Conservation (phyloP, 2,797 vertebrate genomes). For the Champsocephalus gunnari region DNA sequence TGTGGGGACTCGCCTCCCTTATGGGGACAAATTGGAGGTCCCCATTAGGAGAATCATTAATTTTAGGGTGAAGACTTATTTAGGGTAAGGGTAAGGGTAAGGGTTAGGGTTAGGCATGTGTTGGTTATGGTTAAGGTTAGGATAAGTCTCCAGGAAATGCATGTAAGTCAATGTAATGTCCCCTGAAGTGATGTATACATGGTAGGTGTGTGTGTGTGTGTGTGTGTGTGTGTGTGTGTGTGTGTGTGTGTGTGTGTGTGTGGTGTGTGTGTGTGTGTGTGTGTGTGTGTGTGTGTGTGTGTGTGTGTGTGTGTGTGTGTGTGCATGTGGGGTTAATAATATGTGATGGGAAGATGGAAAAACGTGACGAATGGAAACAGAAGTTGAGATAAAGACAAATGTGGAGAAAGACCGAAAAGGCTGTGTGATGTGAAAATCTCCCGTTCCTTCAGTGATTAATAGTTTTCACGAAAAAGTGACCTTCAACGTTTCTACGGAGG, state of each 20-base stretch:
- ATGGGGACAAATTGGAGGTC: too few relatives aligned
- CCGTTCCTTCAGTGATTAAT: not conserved
- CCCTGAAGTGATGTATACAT: too few relatives aligned
- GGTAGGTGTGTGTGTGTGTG: not conserved
- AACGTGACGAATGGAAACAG: not conserved
- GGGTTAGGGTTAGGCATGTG: too few relatives aligned
- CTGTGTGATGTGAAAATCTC: not conserved
- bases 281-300: slow-evolving; percentile 12
- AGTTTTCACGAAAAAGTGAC: too few relatives aligned
- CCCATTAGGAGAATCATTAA: too few relatives aligned
- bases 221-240: slow-evolving; percentile 6
- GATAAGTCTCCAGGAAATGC: too few relatives aligned
- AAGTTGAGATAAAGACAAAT: not conserved
- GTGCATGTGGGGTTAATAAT: not conserved
- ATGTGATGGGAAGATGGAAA: not conserved
- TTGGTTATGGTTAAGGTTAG: too few relatives aligned
- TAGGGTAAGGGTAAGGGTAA: too few relatives aligned
- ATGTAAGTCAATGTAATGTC: too few relatives aligned
- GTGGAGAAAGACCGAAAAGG: not conserved
- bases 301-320: not conserved
- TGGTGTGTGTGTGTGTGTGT: not conserved
- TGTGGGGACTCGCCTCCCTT: too few relatives aligned
- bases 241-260: not conserved
- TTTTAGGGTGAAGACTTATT: too few relatives aligned
- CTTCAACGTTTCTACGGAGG: not conserved